Evolutionary conservation across 2,797 vertebrate genomes (phyloP).

Genomic region (Chrysocyon brachyurus): DNA sequence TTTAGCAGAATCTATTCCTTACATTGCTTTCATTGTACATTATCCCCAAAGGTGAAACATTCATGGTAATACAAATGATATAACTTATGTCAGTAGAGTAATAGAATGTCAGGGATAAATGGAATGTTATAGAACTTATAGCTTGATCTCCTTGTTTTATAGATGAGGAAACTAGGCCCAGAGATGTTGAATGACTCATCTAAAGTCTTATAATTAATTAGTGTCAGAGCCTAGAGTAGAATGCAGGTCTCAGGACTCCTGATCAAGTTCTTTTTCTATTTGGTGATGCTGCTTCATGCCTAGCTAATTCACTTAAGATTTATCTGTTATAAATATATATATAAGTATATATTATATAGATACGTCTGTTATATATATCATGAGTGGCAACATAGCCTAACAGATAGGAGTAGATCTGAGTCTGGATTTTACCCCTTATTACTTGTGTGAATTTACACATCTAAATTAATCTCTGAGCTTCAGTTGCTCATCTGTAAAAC

Average conservation of each 20-base stretch:
- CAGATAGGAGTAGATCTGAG: slow-evolving; percentile 26
- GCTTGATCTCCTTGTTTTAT: slow-evolving; percentile 59
- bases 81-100: slow-evolving; percentile 36
- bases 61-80: slow-evolving; percentile 55
- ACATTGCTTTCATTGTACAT: slow-evolving; percentile 52
- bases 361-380: not conserved
- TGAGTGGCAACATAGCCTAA: not conserved
- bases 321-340: not conserved
- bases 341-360: not conserved
- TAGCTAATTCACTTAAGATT: slow-evolving; percentile 33
- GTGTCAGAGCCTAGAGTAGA: slow-evolving; percentile 39
- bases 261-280: slow-evolving; percentile 47
- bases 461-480: slow-evolving; percentile 32
- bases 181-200: not conserved
- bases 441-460: not conserved
- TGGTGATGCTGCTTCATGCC: slow-evolving; percentile 22
- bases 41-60: slow-evolving; percentile 58
- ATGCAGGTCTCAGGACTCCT: not conserved
- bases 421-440: slow-evolving; percentile 61
- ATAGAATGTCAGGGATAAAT: slow-evolving; percentile 42
- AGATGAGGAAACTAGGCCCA: slow-evolving; percentile 28
- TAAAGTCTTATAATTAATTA: slow-evolving; percentile 1
- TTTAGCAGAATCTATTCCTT: slow-evolving; percentile 71
- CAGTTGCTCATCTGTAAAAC: slow-evolving; percentile 62
- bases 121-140: slow-evolving; percentile 20